Evolutionary conservation across 2,888 invertebrate species (phyloP), one percentile per base, ranked within the genome.

Genomic region (Cryptus viduatorius): DNA sequence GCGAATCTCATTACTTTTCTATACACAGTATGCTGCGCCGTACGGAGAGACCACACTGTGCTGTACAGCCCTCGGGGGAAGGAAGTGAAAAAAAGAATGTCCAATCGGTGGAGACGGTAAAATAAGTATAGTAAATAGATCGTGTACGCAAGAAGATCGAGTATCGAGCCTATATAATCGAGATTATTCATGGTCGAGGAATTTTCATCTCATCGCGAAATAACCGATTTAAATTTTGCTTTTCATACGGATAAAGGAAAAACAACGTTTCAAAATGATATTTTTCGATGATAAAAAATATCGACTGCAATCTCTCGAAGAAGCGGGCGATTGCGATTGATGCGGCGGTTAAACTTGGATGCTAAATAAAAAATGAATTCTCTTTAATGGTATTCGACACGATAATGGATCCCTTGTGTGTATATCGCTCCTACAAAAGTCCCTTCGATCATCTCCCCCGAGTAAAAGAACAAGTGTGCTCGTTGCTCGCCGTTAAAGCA

Each of bases 21-120:
- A 14, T 59, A 71, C 79, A 84, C 76, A 78, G 75, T 81, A n/a
- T 12, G n/a, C 12, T 31, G 42, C 59, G 59, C 59, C 24, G 59
- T 31, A 59, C 5, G 14, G 59, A 59, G 59, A 59, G 59, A 59
- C 29, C 61, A 75, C 50, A 44, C 42, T 46, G 48, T 12, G 24
- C 68, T 46, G 12, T 44, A 19, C 44, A 16, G 46, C 61, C 56
- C 48, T 7, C 59, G 12, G 19, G 75, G 79, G 37, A 37, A 84
- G 83, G 83, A 87, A 86, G 84, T 79, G 82, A 83, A 88, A 87
- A 77, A 88, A 37, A 37, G 87, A 79, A 88, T 84, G 83, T 73
- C 64, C 78, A 79, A 82, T 76, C 80, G 61, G 56, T 42, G 16
- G 65, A 72, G 53, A 59, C 48, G 42, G 77, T 42, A 46, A 16